Evolutionary conservation across 2,797 vertebrate genomes (phyloP).

Genomic region (Pyrocephalus nanus): DNA sequence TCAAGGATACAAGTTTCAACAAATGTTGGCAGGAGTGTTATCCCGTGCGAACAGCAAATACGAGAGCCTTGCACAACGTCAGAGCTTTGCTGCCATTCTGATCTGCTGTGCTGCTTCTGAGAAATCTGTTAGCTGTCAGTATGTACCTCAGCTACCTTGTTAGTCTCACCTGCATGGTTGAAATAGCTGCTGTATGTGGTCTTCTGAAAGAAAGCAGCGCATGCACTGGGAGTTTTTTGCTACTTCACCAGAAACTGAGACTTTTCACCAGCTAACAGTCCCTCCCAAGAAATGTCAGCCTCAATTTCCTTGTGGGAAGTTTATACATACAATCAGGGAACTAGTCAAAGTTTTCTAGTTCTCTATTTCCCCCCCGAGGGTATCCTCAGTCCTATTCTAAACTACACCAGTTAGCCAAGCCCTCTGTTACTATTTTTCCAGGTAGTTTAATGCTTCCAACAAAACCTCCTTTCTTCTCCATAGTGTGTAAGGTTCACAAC

Average conservation of each 20-base stretch:
- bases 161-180: neutral
- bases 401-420: neutral
- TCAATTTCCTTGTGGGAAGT: neutral
- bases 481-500: neutral
- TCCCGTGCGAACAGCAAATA: neutral
- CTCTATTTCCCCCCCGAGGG: neutral
- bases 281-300: neutral
- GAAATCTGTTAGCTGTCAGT: neutral
- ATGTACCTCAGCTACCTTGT: neutral
- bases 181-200: neutral
- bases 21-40: neutral
- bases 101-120: neutral
- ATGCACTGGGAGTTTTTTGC: accelerated
- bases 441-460: neutral
- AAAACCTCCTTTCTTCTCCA: neutral
- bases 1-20: neutral
- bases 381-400: neutral
- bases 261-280: neutral
- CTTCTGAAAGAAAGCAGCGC: neutral
- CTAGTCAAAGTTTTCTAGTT: neutral
- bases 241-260: neutral
- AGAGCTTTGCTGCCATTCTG: neutral
- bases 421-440: neutral
- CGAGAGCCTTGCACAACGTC: neutral
- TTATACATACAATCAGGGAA: neutral